phyloP scores from a whole-genome alignment of 2,797 vertebrate species.

The Sardinella longiceps region DNA sequence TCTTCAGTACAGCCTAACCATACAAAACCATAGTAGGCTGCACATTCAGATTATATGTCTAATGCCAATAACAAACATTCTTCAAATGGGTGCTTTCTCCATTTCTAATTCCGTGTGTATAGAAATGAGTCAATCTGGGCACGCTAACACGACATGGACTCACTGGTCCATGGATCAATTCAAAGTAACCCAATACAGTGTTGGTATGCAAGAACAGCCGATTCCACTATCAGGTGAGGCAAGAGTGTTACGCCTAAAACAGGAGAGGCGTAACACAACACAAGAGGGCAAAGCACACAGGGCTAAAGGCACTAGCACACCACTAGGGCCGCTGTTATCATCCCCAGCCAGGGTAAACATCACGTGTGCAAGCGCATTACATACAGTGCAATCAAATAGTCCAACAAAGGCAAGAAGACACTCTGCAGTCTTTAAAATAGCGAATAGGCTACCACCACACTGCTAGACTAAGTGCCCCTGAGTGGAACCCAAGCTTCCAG shows the following conservation, averaged over 20 bases:
- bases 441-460: not conserved
- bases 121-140: not conserved
- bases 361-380: not conserved
- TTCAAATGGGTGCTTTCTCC: not conserved
- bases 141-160: not conserved
- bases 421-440: not conserved
- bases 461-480: not conserved
- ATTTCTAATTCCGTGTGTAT: not conserved
- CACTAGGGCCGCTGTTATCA: not conserved
- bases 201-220: not conserved
- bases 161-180: not conserved
- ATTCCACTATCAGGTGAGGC: not conserved
- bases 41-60: not conserved
- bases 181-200: not conserved
- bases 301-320: not conserved
- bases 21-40: not conserved
- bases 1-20: too few relatives aligned
- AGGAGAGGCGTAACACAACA: not conserved
- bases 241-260: not conserved
- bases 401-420: not conserved
- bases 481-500: not conserved
- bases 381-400: not conserved
- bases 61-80: not conserved
- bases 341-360: not conserved
- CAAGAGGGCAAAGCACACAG: not conserved